phyloP scores from a whole-genome alignment of 2,888 invertebrate genomes.

The Papilio demoleus region DNA sequence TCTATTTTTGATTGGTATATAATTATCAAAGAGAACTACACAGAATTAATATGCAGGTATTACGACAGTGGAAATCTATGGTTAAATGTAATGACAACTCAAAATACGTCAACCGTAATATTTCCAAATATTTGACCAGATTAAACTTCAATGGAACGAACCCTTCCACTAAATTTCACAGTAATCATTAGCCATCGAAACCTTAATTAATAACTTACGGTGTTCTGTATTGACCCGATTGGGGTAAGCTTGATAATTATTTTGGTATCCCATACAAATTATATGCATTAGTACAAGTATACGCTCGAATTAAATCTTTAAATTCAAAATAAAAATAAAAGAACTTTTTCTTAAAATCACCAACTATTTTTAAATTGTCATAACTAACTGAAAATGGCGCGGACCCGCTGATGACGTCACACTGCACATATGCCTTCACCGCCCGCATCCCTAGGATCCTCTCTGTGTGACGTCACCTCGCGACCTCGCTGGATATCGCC shows the following conservation, averaged over 20 bases:
- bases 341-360: too few species aligned
- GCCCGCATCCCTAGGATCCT: too few species aligned
- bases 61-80: neutral
- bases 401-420: too few species aligned
- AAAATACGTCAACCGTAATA: slow-evolving; percentile 14
- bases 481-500: too few species aligned
- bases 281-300: neutral
- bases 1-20: too few species aligned
- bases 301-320: too few species aligned
- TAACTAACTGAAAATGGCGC: too few species aligned
- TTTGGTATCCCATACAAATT: slow-evolving; percentile 14
- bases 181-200: slow-evolving; percentile 21
- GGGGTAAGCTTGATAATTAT: slow-evolving; percentile 18
- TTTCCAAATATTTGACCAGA: slow-evolving; percentile 11
- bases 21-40: neutral
- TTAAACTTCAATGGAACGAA: slow-evolving; percentile 30
- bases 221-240: slow-evolving; percentile 3
- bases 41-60: neutral
- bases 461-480: too few species aligned
- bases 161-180: slow-evolving; percentile 33
- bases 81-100: neutral
- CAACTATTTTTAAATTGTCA: too few species aligned
- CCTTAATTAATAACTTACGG: slow-evolving; percentile 34
- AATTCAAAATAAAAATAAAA: too few species aligned
- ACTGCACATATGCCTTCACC: too few species aligned